phyloP scores from a whole-genome alignment of 2,888 invertebrate genomes.

The Alloscopus bannaensis region DNA sequence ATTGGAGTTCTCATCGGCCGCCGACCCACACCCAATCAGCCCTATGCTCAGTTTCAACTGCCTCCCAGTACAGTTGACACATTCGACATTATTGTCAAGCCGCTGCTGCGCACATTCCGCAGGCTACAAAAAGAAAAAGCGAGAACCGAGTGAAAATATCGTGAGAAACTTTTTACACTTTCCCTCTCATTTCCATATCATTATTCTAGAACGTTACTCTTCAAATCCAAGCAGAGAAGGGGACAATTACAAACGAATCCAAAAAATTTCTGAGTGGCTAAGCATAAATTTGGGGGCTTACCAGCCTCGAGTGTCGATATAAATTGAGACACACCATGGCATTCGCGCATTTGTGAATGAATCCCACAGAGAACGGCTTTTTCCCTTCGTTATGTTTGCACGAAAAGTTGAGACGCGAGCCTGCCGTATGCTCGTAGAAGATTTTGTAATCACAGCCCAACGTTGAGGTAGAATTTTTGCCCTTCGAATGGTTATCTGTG shows the following conservation, averaged over 20 bases:
- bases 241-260: too few relatives aligned
- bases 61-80: conserved; percentile 29
- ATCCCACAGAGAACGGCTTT: conserved; percentile 30
- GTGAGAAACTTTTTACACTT: too few relatives aligned
- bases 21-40: conserved; percentile 52
- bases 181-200: too few relatives aligned
- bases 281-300: too few relatives aligned
- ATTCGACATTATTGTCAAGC: conserved; percentile 11
- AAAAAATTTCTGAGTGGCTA: too few relatives aligned
- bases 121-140: conserved; percentile 26
- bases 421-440: conserved; percentile 23
- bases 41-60: conserved; percentile 46
- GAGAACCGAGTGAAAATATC: too few relatives aligned
- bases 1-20: conserved; percentile 30
- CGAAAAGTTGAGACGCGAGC: conserved; percentile 15
- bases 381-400: conserved; percentile 46
- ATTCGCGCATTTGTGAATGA: conserved; percentile 56
- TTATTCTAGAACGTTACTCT: too few relatives aligned
- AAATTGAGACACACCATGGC: conserved; percentile 56
- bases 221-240: too few relatives aligned
- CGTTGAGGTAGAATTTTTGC: conserved; percentile 1
- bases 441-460: conserved; percentile 52
- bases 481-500: too few relatives aligned
- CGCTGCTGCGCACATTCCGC: conserved; percentile 36
- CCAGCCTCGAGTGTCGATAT: conserved; percentile 47